phyloP scores from a whole-genome alignment of 30 jellyfish, hydroid and myxozoan genomes.

The Turritopsis dohrnii region DNA sequence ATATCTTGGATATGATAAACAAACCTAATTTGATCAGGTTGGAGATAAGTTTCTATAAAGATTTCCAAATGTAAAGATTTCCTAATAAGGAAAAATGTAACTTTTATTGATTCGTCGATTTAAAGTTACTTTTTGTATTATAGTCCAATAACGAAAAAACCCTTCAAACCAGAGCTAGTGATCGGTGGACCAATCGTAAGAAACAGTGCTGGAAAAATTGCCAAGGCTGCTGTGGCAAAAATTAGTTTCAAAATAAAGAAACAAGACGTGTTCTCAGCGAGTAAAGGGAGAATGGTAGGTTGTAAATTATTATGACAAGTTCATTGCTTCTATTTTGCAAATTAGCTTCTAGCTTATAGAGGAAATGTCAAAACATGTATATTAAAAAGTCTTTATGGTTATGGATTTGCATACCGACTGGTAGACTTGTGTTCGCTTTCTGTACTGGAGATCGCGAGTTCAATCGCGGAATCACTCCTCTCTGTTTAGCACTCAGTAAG shows the following conservation, averaged over 20 bases:
- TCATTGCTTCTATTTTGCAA: too few relatives aligned
- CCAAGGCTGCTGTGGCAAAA: slow-evolving; percentile 37
- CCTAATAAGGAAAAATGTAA: neutral
- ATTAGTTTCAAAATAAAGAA: slow-evolving; percentile 38
- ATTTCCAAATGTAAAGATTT: neutral
- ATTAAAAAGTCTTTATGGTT: too few relatives aligned
- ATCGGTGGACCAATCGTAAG: neutral
- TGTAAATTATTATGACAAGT: too few relatives aligned
- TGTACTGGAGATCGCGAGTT: too few relatives aligned
- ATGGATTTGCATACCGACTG: too few relatives aligned
- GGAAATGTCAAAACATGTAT: too few relatives aligned
- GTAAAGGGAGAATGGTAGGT: slow-evolving; percentile 57
- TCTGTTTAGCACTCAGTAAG: too few relatives aligned
- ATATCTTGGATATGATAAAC: slow-evolving; percentile 39
- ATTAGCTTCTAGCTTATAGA: too few relatives aligned
- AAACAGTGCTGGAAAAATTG: slow-evolving; percentile 18
- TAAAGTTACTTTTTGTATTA: neutral
- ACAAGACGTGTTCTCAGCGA: slow-evolving; percentile 40
- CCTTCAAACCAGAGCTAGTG: slow-evolving; percentile 29
- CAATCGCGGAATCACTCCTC: too few relatives aligned
- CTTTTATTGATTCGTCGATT: neutral
- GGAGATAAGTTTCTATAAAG: neutral
- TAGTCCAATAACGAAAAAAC: slow-evolving; percentile 27
- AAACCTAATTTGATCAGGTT: neutral
- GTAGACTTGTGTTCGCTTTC: too few relatives aligned